A percentile compares a stretch with the other conserved stretches of the same genome.
phyloP scores from a whole-genome alignment of 2,888 invertebrate genomes.

The Zaprionus obscuricornis region DNA sequence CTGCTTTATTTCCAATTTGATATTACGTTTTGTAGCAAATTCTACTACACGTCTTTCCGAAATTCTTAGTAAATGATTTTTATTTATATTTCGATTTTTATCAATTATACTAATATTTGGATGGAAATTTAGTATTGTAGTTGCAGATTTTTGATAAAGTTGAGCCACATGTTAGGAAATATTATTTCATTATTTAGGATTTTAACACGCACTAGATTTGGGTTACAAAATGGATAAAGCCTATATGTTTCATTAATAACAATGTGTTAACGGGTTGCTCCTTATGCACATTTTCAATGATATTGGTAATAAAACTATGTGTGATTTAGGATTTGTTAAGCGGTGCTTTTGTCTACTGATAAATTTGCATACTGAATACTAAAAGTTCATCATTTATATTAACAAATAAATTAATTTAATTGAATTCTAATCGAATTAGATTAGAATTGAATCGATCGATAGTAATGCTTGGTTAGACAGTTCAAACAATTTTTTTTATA shows the following conservation, averaged over 20 bases:
- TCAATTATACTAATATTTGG: conserved; percentile 1
- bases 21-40: conserved; percentile 16
- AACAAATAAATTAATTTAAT: too few species aligned
- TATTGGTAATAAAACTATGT: background rate
- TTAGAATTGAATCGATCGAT: too few species aligned
- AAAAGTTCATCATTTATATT: too few species aligned
- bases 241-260: conserved; percentile 18
- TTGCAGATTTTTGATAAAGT: conserved; percentile 12
- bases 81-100: background rate
- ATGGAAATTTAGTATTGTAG: background rate
- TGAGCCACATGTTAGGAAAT: background rate
- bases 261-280: conserved; percentile 8
- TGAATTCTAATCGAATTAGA: too few species aligned
- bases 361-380: too few species aligned
- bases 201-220: background rate
- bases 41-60: conserved; percentile 3
- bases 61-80: background rate
- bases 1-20: background rate
- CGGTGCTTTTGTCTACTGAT: conserved; percentile 13
- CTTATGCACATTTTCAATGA: background rate
- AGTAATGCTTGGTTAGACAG: too few species aligned
- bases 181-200: background rate
- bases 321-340: background rate
- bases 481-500: too few species aligned
- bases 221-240: too few species aligned